Conservation (phyloP, 2,113 vertebrate genomes). For the Lucifuga dentata region DNA sequence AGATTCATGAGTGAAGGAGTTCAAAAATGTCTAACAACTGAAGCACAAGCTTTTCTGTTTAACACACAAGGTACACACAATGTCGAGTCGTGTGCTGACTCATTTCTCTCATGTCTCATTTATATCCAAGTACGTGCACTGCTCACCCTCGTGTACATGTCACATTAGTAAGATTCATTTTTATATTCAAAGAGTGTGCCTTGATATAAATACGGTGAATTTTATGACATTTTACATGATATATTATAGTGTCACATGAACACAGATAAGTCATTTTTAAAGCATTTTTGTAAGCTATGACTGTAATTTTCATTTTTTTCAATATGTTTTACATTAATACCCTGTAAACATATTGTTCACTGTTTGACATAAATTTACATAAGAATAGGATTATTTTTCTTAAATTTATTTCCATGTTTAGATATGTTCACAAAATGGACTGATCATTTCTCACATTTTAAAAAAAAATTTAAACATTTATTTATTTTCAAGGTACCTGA, state of each 20-base stretch:
- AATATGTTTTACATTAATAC: no score
- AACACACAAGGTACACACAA: no score
- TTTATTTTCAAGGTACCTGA: neutral
- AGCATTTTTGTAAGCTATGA: no score
- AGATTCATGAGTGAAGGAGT: neutral
- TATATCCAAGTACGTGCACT: neutral
- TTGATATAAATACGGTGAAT: no score
- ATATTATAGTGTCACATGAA: no score
- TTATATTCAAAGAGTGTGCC: no score
- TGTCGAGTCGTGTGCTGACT: neutral
- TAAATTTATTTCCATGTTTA: no score
- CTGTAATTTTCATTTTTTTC: no score
- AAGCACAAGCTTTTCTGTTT: neutral
- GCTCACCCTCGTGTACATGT: neutral
- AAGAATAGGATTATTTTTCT: neutral
- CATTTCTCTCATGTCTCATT: neutral
- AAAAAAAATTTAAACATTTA: neutral
- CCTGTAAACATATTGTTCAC: no score
- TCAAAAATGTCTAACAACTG: neutral
- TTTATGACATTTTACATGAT: no score
- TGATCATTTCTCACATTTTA: neutral
- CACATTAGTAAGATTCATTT: neutral
- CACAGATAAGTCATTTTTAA: no score
- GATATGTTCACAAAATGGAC: neutral
- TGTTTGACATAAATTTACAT: neutral